Evolutionary conservation across 2,888 invertebrate genomes (phyloP), one percentile per base, ranked within the genome.

Genomic region (Ceratothoa steindachneri): DNA sequence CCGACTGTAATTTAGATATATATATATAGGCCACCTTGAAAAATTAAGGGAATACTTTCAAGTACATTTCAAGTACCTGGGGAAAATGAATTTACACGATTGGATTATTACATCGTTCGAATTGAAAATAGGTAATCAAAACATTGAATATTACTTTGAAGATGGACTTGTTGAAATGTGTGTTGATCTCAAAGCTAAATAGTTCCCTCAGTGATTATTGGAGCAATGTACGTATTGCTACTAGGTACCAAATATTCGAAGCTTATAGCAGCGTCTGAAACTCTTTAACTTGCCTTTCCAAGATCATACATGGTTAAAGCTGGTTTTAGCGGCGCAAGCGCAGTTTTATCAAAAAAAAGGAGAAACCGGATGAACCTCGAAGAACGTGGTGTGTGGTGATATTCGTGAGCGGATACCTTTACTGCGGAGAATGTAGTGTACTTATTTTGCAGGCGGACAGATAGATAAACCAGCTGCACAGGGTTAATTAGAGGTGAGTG

Each of bases 1-100:
- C 67, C 31, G 73, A 66, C 22, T 19, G 66, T 70, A 66, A 69
- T 31, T 51, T 74, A 66, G 22, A 69, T 30, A 72, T 72, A 51
- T 51, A 53, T 28, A 70, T 65, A 64, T 19, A 31, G 24, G n/a
- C n/a, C 53, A 41, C 31, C 52, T 70, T 9, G 51, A 73, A 27
- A 66, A 66, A 74, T 52, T 31, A 22, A 51, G 52, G 22, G 31
- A 19, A 51, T 24, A 51, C 41, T 22, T 68, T 51, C 12, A 68
- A 31, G n/a, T 24, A 22, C 69, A 51, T 51, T 68, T 68, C 24
- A 24, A 68, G 29, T 15, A 68, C 24, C 22, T 31, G 41, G 52
- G 29, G 52, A 68, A 68, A 24, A 51, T 51, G 27, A 9, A 51
- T 22, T 4, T 68, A 22, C 51, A 19, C 22, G 31, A 51, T 19